Base-by-base conservation (phyloP, 1,140 invertebrate species). In the Drosophila dunni region DNA sequence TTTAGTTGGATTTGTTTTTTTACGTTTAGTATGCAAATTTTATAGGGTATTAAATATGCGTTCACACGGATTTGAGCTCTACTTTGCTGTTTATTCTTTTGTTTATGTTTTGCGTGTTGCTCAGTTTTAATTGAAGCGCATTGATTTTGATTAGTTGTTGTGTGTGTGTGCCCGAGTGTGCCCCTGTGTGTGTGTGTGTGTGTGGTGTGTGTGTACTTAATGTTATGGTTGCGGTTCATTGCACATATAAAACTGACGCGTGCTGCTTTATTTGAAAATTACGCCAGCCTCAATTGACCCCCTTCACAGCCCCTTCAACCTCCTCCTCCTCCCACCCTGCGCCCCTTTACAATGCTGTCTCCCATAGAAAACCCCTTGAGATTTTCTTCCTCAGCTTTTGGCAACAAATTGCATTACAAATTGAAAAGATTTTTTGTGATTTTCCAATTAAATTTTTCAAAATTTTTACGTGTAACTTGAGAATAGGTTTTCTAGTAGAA, bases 121-220 rank as follows among this genome's bases (percentile, higher is more conserved):
- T 36, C 70, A 70, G 63, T 88, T 72, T 88, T 78, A 89, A 88
- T 89, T 88, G 79, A 78, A 62, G 60, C 56, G 83, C 83, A 88
- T 88, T 86, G 84, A 89, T 89, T 88, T 89, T 75, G 84, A 88
- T 88, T 80, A 57, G 42, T 64, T 67, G 29, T 70, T 75, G 53
- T 75, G 65, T n/a, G n/a, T n/a, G 24, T 29, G 24, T 29, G 24
- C 4, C 24, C 24, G 24, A 29, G 1, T 29, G 2, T 29, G 1
- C 24, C 24, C 24, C 24, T 6, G 24, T 69, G 60, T 65, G 34
- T 61, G 73, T 57, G 51, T 57, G 38, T 51, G 10, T 62, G 29
- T 36, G 15, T 63, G 17, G 15, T 63, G 17, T 54, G 24, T 50
- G 7, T 67, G 42, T 53, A 50, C 44, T 13, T 68, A 34, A 69